Base-by-base conservation (phyloP, 2,113 vertebrate species). In the Cairina moschata region DNA sequence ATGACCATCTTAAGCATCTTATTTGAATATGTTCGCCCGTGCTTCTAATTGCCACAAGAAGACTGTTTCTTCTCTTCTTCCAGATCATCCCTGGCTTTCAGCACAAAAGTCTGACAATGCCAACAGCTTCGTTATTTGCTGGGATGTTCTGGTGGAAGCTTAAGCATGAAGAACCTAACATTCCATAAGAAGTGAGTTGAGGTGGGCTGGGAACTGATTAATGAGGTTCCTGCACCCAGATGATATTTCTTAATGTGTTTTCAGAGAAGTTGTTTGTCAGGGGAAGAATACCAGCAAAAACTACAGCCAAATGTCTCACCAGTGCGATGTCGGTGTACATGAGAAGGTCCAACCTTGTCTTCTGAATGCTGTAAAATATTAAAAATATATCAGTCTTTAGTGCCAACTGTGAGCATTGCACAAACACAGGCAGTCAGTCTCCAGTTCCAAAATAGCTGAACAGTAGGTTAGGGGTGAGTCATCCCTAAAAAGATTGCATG, bases 331-430 rank as follows among this genome's bases (percentile, higher is more conserved):
- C 97, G 94, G 18, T 59, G 38, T 20, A 83, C 59, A 21, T 97
- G 98, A 26, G 98, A 26, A 98, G 97, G 78, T 98, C 98, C 96
- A 99, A 83, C 87, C 98, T 98, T 94, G 98, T 98, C 97, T 98
- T 98, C 93, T 98, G 98, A 77, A 98, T 96, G 65, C 97, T 98
- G 81, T 18, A 63, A 83, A 18, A 63, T 58, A 79, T 23, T 15
- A 40, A 73, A 69, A 83, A 44, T 1, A 1, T 29, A 25, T 72
- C 44, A 63, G 38, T 23, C 22, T 46, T 34, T n/a, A 46, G 22
- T 13, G n/a, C 26, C 42, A 59, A 60, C 52, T 90, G 52, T 1
- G 6, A 83, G 36, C 52, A 75, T 29, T 38, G 62, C 73, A 81
- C 31, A 55, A 76, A 38, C 1, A 4, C 40, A 83, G 15, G 31